Percentiles rank a stretch among this genome's conserved stretches.
Conservation (phyloP, 2,888 invertebrate species). For the Ophioninae sp. region DNA sequence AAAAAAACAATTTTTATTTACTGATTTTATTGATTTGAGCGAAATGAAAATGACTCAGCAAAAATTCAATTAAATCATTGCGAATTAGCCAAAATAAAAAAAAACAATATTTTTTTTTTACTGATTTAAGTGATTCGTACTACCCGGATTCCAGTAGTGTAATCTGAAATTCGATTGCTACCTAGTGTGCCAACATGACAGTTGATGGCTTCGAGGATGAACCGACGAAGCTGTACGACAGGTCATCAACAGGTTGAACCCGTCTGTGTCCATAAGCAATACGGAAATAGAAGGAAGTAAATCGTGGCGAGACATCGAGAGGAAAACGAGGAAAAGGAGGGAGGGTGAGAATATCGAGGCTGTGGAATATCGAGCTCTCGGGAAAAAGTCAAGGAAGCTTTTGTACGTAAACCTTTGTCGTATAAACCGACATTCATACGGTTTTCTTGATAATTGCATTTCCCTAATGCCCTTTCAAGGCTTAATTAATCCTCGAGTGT, state of each 20-base stretch:
- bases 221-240: not conserved
- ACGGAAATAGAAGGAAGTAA: not conserved
- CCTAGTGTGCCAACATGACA: no score
- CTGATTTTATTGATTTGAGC: no score
- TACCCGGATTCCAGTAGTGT: no score
- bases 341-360: conserved; percentile 2
- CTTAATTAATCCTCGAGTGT: conserved; percentile 36
- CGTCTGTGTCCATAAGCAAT: conserved; percentile 12
- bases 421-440: conserved; percentile 10
- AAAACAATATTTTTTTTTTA: no score
- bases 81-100: no score
- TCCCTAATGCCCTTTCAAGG: conserved; percentile 36
- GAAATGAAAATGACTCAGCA: no score
- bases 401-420: conserved; percentile 15
- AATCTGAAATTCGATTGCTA: no score
- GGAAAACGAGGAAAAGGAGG: not conserved
- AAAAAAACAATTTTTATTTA: no score
- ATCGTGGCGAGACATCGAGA: not conserved
- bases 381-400: not conserved
- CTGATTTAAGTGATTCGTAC: no score
- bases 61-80: no score
- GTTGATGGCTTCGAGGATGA: not conserved
- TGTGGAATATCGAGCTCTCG: not conserved
- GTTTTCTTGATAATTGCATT: conserved; percentile 48
- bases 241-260: conserved; percentile 53